phyloP scores from a whole-genome alignment of 2,888 invertebrate species.

The Pristionchus arcanus region DNA sequence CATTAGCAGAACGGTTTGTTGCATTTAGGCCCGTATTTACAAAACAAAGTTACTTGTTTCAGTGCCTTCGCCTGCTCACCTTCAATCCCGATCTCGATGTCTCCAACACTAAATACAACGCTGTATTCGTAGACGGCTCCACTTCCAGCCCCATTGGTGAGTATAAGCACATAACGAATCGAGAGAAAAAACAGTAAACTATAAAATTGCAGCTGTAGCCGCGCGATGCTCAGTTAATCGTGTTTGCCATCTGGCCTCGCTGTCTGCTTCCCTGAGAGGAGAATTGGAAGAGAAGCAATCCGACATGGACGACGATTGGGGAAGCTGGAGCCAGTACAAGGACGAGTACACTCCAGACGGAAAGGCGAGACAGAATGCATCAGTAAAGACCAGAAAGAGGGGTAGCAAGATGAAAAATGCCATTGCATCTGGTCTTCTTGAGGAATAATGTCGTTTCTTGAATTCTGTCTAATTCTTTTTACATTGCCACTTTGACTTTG shows the following conservation, averaged over 20 bases:
- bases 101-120: neutral
- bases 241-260: neutral
- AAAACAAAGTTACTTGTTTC: neutral
- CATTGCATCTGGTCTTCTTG: neutral
- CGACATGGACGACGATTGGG: neutral
- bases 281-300: neutral
- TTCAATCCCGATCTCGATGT: neutral
- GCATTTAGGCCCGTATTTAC: neutral
- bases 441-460: too few relatives aligned
- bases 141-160: neutral
- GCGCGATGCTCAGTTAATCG: neutral
- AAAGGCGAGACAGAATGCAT: neutral
- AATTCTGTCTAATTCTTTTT: too few relatives aligned
- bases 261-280: neutral
- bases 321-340: neutral
- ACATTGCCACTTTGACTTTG: too few relatives aligned
- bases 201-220: neutral
- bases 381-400: neutral
- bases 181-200: neutral
- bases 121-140: neutral
- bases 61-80: neutral
- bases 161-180: neutral
- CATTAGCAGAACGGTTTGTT: neutral
- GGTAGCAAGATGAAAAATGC: neutral
- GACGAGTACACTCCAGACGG: neutral